Base-by-base conservation (phyloP, 1,140 invertebrate genomes). In the Drosophila sp. region DNA sequence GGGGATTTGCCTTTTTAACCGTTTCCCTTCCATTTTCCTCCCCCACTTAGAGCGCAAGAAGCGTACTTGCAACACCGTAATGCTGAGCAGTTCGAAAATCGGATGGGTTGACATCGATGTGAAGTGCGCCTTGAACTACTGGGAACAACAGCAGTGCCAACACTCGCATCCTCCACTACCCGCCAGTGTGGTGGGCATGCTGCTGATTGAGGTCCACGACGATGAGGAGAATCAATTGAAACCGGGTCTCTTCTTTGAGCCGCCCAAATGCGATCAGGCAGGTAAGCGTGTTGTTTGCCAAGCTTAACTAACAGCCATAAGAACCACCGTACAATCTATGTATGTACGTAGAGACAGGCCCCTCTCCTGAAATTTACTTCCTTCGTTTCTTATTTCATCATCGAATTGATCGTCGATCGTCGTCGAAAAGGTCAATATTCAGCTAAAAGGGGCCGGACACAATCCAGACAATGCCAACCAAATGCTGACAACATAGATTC, bases 281-380 rank as follows among this genome's bases (percentile, higher is more conserved):
- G 90, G 91, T 92, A 92, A 84, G 91, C 90, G 91, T 92, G 91
- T 86, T 86, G 91, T 92, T 91, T 83, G 76, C 84, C 87, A 90
- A 66, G 72, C 70, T 50, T 81, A 85, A 90, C 87, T 91, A 87
- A 91, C 77, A 64, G 60, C 67, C 47, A 47, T 56, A 68, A 54
- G n/a, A 23, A 44, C 0, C 3, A 7, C 17, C 23, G 17, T 5
- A 47, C 23, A 1, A 23, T 1, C 23, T 2, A 23, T 23, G 3
- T 23, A 7, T 1, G 25, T 64, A 41, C 38, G 17, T 17, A 47
- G 44, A 54, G 62, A 38, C 62, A 68, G 55, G 67, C 66, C 80
- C 75, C 69, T 38, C 7, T 10, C 35, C 8, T 10, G 5, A 44
- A 8, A 8, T 25, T 8, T 7, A 25, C 7, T 27, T 8, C 7